Evolutionary conservation across 2,888 invertebrate genomes (phyloP).

Genomic region (Abrostola triplasia): DNA sequence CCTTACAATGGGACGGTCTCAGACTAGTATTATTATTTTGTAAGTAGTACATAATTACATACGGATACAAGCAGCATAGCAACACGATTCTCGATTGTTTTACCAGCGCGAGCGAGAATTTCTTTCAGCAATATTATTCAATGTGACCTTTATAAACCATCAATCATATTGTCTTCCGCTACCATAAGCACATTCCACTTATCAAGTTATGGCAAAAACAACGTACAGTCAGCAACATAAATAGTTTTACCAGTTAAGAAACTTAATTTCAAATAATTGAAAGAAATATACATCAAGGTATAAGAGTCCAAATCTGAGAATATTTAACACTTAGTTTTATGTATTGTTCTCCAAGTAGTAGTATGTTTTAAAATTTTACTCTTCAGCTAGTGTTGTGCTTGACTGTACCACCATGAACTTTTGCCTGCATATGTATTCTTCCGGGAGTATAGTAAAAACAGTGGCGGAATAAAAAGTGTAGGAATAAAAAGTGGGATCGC

Average conservation of each 20-base stretch:
- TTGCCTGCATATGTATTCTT: constrained; percentile 50
- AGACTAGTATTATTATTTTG: too few species aligned
- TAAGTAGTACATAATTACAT: not conserved
- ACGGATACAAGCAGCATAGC: not conserved
- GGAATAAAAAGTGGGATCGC: constrained; percentile 54
- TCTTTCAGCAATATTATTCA: not conserved
- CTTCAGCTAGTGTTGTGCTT: too few species aligned
- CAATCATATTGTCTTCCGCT: constrained; percentile 7
- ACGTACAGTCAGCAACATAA: not conserved
- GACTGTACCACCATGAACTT: constrained; percentile 36
- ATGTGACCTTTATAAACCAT: constrained; percentile 29
- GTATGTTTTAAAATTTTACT: too few species aligned
- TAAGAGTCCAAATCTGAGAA: too few species aligned
- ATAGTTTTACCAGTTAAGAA: too few species aligned
- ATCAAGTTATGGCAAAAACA: constrained; percentile 19
- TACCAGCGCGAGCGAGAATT: not conserved
- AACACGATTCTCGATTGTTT: not conserved
- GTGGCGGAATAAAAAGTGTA: constrained; percentile 28
- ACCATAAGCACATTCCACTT: constrained; percentile 26
- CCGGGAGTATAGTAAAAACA: constrained; percentile 45
- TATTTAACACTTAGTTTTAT: too few species aligned
- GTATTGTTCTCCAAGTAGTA: too few species aligned
- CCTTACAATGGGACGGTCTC: too few species aligned
- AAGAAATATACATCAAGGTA: too few species aligned
- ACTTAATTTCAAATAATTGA: too few species aligned